phyloP scores from a whole-genome alignment of 2,888 invertebrate species.

The Pammene aurita region DNA sequence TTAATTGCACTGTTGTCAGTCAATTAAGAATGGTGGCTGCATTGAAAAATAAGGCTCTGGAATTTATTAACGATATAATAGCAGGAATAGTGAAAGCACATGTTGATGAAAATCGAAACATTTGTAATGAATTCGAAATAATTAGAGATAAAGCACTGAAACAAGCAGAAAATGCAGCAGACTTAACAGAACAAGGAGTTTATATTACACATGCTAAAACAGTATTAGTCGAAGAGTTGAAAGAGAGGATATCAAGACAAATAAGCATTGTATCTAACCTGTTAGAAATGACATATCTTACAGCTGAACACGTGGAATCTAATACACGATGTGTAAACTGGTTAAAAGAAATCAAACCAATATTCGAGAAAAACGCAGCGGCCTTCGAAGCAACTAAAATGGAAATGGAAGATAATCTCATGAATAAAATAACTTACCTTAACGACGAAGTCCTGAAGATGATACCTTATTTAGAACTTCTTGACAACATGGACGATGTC shows the following conservation, averaged over 20 bases:
- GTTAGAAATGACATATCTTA: slow-evolving; percentile 90
- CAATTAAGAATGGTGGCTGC: slow-evolving; percentile 85
- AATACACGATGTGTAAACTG: slow-evolving; percentile 93
- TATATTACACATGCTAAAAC: slow-evolving; percentile 92
- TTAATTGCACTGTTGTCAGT: slow-evolving; percentile 85
- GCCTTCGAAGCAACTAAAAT: slow-evolving; percentile 92
- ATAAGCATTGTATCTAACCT: slow-evolving; percentile 86
- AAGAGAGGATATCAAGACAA: slow-evolving; percentile 87
- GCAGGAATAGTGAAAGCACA: slow-evolving; percentile 85
- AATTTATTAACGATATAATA: slow-evolving; percentile 85
- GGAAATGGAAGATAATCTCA: slow-evolving; percentile 92
- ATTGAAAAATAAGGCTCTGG: slow-evolving; percentile 83
- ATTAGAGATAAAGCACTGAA: slow-evolving; percentile 87
- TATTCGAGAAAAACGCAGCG: slow-evolving; percentile 91
- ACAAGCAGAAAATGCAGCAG: slow-evolving; percentile 90
- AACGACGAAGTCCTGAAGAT: slow-evolving; percentile 88
- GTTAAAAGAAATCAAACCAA: slow-evolving; percentile 90
- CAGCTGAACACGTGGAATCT: slow-evolving; percentile 88
- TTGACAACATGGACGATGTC: slow-evolving; percentile 93
- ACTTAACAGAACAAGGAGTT: slow-evolving; percentile 90
- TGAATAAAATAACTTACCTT: slow-evolving; percentile 86
- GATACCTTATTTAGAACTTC: slow-evolving; percentile 88
- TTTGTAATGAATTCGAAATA: slow-evolving; percentile 88
- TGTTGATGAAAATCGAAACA: slow-evolving; percentile 85
- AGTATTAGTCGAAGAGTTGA: slow-evolving; percentile 86